Evolutionary conservation across 2,888 invertebrate genomes (phyloP).

Genomic region (Orthosia cruda): DNA sequence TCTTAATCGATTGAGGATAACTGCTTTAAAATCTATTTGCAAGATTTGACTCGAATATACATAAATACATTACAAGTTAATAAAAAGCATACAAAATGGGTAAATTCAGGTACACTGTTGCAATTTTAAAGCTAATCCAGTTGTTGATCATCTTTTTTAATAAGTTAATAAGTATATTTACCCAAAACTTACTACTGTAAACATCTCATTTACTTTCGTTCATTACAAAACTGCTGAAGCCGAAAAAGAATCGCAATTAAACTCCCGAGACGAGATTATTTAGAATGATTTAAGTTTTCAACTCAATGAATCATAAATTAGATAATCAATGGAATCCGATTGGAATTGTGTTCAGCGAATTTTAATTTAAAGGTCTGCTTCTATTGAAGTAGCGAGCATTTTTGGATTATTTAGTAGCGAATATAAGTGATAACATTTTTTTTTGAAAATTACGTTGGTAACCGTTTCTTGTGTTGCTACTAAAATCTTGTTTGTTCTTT

Average conservation of each 20-base stretch:
- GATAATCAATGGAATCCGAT: constrained; percentile 59
- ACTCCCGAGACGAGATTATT: constrained; percentile 15
- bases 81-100: too few species aligned
- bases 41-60: too few species aligned
- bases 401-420: background rate
- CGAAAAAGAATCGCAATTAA: constrained; percentile 42
- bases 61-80: too few species aligned
- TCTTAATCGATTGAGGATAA: too few species aligned
- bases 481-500: too few species aligned
- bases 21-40: too few species aligned
- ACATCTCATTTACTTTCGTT: constrained; percentile 5
- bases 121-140: too few species aligned
- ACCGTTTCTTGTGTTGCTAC: too few species aligned
- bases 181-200: background rate
- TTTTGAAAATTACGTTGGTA: too few species aligned
- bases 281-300: constrained; percentile 57
- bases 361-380: constrained; percentile 55
- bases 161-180: too few species aligned
- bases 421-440: background rate
- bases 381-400: background rate
- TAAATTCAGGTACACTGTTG: too few species aligned
- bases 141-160: too few species aligned
- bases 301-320: constrained; percentile 64
- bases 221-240: constrained; percentile 27
- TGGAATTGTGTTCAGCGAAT: constrained; percentile 60